Conservation (phyloP, 37 sponge, comb jelly and placozoan genomes). For the Agelas oroides region DNA sequence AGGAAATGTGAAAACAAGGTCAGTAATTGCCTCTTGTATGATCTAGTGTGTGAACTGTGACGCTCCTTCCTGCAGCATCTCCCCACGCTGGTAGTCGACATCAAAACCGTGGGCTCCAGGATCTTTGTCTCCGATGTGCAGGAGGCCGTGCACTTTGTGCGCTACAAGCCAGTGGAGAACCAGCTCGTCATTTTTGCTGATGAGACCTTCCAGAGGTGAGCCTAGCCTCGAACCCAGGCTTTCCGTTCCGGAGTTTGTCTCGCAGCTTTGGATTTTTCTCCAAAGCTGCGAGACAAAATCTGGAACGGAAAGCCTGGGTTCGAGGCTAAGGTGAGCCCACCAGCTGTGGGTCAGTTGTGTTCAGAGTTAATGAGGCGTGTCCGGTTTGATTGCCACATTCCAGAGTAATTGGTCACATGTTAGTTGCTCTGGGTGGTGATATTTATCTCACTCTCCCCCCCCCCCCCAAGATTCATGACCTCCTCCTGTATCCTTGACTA, state of each 20-base stretch:
- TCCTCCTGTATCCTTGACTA: slow-evolving; percentile 87
- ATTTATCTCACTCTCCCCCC: too few species aligned
- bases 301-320: too few species aligned
- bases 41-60: background rate
- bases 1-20: slow-evolving; percentile 98
- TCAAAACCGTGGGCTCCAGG: slow-evolving; percentile 78
- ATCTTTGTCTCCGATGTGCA: slow-evolving; percentile 95
- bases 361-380: too few species aligned
- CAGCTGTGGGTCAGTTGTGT: too few species aligned
- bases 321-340: too few species aligned
- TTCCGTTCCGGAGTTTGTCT: too few species aligned
- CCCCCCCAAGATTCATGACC: slow-evolving; percentile 68
- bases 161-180: slow-evolving; percentile 91
- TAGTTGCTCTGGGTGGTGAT: too few species aligned
- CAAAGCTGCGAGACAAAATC: too few species aligned
- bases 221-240: too few species aligned
- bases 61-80: slow-evolving; percentile 59
- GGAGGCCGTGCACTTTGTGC: slow-evolving; percentile 91
- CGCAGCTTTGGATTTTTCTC: too few species aligned
- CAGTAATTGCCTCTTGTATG: background rate
- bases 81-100: slow-evolving; percentile 90
- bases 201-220: slow-evolving; percentile 86
- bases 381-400: too few species aligned
- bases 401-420: too few species aligned
- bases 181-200: slow-evolving; percentile 96